phyloP scores from a whole-genome alignment of 1,140 invertebrate genomes.

The Pseudomyrmex concolor region DNA sequence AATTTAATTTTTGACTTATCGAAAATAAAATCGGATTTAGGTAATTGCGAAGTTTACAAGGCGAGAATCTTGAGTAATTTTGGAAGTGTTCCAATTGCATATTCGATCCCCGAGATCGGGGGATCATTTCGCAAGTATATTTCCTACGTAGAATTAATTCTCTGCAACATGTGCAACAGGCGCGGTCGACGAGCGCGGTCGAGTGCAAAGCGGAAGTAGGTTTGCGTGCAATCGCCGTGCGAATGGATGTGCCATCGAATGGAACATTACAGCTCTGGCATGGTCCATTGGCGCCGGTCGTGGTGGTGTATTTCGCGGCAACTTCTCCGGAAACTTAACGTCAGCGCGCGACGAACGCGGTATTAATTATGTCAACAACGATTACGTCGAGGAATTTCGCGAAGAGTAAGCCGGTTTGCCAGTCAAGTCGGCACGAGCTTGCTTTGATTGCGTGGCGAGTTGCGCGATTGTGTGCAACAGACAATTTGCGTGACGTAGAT shows the following conservation, averaged over 20 bases:
- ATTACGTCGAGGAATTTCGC: background rate
- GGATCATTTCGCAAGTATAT: background rate
- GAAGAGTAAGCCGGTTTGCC: background rate
- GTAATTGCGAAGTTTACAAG: no score
- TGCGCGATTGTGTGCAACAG: slow-evolving; percentile 11
- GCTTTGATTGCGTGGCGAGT: background rate
- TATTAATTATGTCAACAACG: slow-evolving; percentile 41
- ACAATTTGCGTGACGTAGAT: background rate
- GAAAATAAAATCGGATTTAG: no score
- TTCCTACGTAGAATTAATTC: slow-evolving; percentile 32
- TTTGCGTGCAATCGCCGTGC: slow-evolving; percentile 72
- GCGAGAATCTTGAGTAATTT: background rate
- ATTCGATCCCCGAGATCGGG: no score
- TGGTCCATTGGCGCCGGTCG: slow-evolving; percentile 36
- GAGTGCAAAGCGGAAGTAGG: slow-evolving; percentile 65
- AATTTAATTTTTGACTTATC: no score
- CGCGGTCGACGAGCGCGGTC: slow-evolving; percentile 34
- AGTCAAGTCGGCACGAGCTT: background rate
- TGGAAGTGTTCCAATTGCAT: no score
- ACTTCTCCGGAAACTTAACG: slow-evolving; percentile 9
- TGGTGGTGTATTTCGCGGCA: background rate
- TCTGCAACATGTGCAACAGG: slow-evolving; percentile 67
- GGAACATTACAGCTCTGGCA: slow-evolving; percentile 51
- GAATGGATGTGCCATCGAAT: slow-evolving; percentile 70
- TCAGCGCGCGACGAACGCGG: background rate